Percentiles rank a stretch among this genome's conserved stretches.
These are phyloP conservation scores for Crotophaga sulcirostris DNA, from an alignment of 2,113 vertebrate genomes.

Conservation along the genomic window DNA sequence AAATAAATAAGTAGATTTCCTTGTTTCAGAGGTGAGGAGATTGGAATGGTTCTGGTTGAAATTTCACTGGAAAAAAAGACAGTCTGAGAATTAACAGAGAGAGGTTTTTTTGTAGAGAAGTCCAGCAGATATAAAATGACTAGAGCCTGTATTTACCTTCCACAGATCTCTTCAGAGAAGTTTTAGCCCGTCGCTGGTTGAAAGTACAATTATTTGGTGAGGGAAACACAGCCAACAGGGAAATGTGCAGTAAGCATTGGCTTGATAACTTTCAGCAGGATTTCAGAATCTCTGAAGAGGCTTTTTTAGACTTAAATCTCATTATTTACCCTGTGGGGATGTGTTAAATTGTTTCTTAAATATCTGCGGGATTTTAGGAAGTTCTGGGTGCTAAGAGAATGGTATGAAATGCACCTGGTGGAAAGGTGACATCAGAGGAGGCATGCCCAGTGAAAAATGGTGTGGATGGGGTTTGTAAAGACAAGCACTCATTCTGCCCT, in stretches of 20 bases:
- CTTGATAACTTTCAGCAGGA: background rate
- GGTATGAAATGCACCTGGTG: background rate
- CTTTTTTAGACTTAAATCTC: background rate
- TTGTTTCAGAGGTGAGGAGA: background rate
- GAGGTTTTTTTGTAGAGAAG: background rate
- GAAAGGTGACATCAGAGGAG: background rate
- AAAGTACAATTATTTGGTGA: background rate
- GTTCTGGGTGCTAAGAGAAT: background rate
- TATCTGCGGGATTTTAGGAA: background rate
- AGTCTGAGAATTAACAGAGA: background rate
- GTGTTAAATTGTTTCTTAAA: background rate
- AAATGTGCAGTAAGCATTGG: background rate
- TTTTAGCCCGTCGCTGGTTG: background rate
- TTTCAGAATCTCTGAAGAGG: background rate
- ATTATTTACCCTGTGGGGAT: background rate
- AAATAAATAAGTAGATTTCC: background rate
- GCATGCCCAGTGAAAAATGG: background rate
- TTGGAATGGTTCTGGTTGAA: background rate
- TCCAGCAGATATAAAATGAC: background rate
- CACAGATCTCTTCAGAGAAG: background rate
- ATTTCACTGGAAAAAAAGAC: background rate
- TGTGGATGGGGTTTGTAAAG: background rate
- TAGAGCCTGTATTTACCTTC: background rate
- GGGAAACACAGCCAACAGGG: background rate
- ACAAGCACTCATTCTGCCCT: background rate